phyloP scores from a whole-genome alignment of 2,797 vertebrate genomes.

The Florisuga fusca region DNA sequence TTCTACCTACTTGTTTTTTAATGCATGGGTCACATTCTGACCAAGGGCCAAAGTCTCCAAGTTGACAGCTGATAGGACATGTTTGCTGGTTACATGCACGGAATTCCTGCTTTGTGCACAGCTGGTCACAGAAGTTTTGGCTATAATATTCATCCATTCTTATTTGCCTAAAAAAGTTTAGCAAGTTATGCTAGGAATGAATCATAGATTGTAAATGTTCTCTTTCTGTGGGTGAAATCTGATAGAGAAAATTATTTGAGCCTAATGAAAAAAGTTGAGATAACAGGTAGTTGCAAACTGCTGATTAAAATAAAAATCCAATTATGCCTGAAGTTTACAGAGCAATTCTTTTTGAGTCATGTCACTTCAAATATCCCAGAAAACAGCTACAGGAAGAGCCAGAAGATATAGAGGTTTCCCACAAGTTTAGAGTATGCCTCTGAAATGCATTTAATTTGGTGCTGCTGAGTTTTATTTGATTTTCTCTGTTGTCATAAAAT shows the following conservation, averaged over 20 bases:
- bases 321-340: neutral
- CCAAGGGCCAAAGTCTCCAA: constrained; percentile 89
- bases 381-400: neutral
- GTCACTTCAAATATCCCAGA: neutral
- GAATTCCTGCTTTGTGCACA: constrained; percentile 80
- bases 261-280: neutral
- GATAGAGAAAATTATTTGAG: neutral
- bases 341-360: neutral
- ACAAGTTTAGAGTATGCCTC: neutral
- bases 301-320: neutral
- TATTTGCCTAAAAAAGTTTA: constrained; percentile 76
- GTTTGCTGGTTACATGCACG: constrained; percentile 84
- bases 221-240: neutral
- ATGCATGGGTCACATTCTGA: constrained; percentile 91
- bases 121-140: constrained; percentile 79
- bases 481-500: neutral
- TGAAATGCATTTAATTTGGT: neutral
- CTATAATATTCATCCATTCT: constrained; percentile 78
- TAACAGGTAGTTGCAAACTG: neutral
- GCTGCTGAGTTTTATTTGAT: neutral
- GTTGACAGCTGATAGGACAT: constrained; percentile 88
- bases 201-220: neutral
- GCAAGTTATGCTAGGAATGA: neutral
- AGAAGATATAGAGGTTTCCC: neutral
- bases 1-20: constrained; percentile 84